phyloP scores from a whole-genome alignment of 2,888 invertebrate genomes.

The Ptycholaimellus sp. region DNA sequence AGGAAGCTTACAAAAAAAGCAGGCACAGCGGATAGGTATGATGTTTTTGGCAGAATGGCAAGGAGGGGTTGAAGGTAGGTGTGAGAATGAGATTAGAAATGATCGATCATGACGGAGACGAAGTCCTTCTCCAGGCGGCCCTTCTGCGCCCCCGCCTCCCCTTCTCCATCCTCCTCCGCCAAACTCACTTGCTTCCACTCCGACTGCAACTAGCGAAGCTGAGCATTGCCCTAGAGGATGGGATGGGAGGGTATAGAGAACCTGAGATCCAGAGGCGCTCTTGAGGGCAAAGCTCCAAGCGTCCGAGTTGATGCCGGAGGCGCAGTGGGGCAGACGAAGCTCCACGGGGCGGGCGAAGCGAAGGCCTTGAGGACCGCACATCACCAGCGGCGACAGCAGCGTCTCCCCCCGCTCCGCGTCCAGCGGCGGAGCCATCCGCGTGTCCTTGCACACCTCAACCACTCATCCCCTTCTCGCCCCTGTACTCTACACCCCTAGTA shows the following conservation, averaged over 20 bases:
- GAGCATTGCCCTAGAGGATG: too few relatives aligned
- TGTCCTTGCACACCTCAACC: constrained; percentile 12
- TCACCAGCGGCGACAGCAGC: constrained; percentile 70
- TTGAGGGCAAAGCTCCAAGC: too few relatives aligned
- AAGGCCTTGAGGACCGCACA: constrained; percentile 80
- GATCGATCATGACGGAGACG: constrained; percentile 69
- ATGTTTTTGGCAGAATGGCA: too few relatives aligned
- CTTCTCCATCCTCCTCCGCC: not conserved
- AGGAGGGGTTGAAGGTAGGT: too few relatives aligned
- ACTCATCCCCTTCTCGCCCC: too few relatives aligned
- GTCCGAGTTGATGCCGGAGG: constrained; percentile 28
- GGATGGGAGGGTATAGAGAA: too few relatives aligned
- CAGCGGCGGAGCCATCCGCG: constrained; percentile 44
- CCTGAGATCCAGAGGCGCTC: constrained; percentile 19
- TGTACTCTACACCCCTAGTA: too few relatives aligned
- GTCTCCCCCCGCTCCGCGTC: constrained; percentile 82
- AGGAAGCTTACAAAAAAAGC: too few relatives aligned
- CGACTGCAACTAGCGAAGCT: too few relatives aligned
- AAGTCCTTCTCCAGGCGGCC: constrained; percentile 54
- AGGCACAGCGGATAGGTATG: too few relatives aligned
- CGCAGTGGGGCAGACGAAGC: constrained; percentile 53
- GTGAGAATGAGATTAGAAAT: too few relatives aligned
- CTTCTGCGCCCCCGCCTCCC: constrained; percentile 10
- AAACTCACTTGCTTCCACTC: constrained; percentile 15
- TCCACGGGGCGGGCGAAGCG: constrained; percentile 68